Evolutionary conservation across 2,113 vertebrate species (phyloP).

Genomic region (Scatophagus argus): DNA sequence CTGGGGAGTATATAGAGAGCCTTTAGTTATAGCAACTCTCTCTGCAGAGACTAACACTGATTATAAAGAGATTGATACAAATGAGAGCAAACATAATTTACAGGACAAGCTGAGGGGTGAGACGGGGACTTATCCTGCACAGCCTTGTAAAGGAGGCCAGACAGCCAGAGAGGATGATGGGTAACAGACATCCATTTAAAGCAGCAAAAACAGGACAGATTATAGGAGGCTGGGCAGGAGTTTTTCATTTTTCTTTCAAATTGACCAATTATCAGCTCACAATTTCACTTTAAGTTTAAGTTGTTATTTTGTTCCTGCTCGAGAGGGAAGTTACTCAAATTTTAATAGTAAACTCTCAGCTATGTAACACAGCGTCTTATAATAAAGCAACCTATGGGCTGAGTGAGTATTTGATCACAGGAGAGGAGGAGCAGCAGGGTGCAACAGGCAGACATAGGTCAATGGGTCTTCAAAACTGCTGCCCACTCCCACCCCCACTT

Average conservation of each 20-base stretch:
- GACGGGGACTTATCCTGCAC: slow-evolving; percentile 54
- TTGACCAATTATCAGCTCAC: neutral
- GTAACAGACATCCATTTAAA: slow-evolving; percentile 81
- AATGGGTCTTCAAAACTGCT: slow-evolving; percentile 25
- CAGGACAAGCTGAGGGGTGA: slow-evolving; percentile 52
- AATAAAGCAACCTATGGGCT: slow-evolving; percentile 33
- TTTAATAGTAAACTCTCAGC: slow-evolving; percentile 43
- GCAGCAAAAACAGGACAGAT: slow-evolving; percentile 70
- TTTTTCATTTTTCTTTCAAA: neutral
- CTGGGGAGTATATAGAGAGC: slow-evolving; percentile 71
- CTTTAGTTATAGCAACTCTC: slow-evolving; percentile 73
- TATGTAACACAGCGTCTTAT: slow-evolving; percentile 31
- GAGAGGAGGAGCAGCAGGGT: slow-evolving; percentile 7
- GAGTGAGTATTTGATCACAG: slow-evolving; percentile 5
- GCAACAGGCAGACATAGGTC: slow-evolving; percentile 19
- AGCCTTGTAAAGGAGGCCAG: slow-evolving; percentile 76
- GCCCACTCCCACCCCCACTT: slow-evolving; percentile 14
- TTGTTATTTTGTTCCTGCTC: neutral
- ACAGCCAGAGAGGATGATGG: slow-evolving; percentile 71
- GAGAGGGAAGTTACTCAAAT: slow-evolving; percentile 34
- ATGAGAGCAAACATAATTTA: slow-evolving; percentile 74
- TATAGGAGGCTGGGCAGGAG: slow-evolving; percentile 34
- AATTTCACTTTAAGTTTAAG: neutral
- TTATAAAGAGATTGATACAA: slow-evolving; percentile 70
- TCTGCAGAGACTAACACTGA: slow-evolving; percentile 78